Percentiles rank a stretch among this genome's conserved stretches.
These are phyloP conservation scores for Pseudoips prasinana DNA, from an alignment of 2,888 invertebrate species.

Conservation along the genomic window DNA sequence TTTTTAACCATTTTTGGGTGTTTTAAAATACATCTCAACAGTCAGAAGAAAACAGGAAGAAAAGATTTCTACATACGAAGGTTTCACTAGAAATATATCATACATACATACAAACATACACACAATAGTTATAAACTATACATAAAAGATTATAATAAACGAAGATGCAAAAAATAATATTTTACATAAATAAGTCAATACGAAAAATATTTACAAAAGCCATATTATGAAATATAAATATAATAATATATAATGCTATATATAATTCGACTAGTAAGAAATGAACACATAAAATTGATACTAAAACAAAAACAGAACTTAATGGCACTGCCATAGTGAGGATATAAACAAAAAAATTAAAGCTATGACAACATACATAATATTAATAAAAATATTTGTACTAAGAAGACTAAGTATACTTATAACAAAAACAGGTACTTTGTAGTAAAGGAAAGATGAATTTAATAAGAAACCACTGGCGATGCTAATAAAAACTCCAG, in stretches of 20 bases:
- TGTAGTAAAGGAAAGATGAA: conserved; percentile 36
- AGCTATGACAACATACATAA: conserved; percentile 47
- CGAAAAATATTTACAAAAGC: conserved; percentile 76
- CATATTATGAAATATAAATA: conserved; percentile 26
- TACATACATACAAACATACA: conserved; percentile 26
- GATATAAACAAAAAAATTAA: conserved; percentile 47
- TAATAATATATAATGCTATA: conserved; percentile 13
- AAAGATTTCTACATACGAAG: conserved; percentile 43
- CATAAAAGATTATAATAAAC: conserved; percentile 35
- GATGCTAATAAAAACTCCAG: conserved; percentile 50
- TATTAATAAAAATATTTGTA: conserved; percentile 56
- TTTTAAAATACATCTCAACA: conserved; percentile 51
- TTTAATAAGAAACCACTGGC: conserved; percentile 26
- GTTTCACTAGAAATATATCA: conserved; percentile 39
- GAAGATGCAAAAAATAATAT: conserved; percentile 69
- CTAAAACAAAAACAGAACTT: conserved; percentile 58
- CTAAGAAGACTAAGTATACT: conserved; percentile 50
- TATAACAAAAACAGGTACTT: conserved; percentile 58
- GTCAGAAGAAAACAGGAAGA: conserved; percentile 26
- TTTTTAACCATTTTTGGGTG: conserved; percentile 42
- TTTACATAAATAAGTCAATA: conserved; percentile 67
- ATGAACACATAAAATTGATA: conserved; percentile 48
- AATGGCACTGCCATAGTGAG: conserved; percentile 31
- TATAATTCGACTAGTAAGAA: conserved; percentile 46
- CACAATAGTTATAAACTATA: no score